These are phyloP conservation scores for Hemiscyllium ocellatum DNA, from an alignment of 2,113 vertebrate genomes.

Conservation along the genomic window DNA sequence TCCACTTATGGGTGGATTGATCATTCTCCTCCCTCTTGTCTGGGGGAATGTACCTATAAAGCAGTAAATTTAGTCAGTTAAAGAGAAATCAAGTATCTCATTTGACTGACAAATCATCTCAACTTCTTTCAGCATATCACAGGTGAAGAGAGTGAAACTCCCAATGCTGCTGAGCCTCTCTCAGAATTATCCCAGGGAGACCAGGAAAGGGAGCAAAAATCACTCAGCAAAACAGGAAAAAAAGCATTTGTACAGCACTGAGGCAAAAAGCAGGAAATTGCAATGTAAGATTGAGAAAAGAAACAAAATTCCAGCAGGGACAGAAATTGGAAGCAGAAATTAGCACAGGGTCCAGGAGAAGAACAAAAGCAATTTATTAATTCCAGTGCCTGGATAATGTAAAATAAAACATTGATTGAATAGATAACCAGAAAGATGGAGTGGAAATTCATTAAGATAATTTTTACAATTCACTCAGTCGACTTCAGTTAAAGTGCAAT, in stretches of 20 bases:
- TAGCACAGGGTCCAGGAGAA: neutral
- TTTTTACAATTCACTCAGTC: neutral
- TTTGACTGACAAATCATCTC: neutral
- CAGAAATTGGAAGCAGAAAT: neutral
- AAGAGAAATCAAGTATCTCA: neutral
- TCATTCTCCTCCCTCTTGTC: conserved; percentile 97
- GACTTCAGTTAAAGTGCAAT: neutral
- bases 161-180: neutral
- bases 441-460: neutral
- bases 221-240: too few species aligned
- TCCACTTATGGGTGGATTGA: conserved; percentile 98
- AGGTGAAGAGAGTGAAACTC: neutral
- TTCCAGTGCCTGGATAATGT: neutral
- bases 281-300: neutral
- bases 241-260: neutral
- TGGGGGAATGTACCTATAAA: conserved; percentile 85
- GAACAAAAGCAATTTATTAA: neutral
- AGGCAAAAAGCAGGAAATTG: neutral
- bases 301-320: neutral
- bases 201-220: neutral
- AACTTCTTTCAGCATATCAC: neutral
- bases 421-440: neutral
- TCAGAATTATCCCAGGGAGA: neutral
- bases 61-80: conserved; percentile 33
- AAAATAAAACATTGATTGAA: neutral